Percentiles rank a stretch among this genome's conserved stretches.
Conservation (phyloP, 2,797 vertebrate genomes). For the Glyptemys insculpta region DNA sequence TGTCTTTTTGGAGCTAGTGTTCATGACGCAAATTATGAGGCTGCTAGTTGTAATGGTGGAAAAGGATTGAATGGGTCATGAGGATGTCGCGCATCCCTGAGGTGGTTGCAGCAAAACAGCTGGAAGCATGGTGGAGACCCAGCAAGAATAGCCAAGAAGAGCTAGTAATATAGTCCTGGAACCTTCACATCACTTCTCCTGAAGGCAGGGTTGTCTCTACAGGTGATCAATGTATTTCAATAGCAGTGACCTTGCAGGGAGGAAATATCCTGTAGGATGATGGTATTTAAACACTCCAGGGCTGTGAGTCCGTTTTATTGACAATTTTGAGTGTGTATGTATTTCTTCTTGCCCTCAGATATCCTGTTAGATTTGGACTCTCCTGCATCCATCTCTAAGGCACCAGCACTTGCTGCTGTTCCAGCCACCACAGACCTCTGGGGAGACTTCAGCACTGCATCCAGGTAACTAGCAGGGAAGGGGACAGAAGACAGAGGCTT, state of each 20-base stretch:
- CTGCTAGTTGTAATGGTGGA: not conserved
- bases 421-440: conserved; percentile 86
- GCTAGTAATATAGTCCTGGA: not conserved
- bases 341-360: conserved; percentile 73
- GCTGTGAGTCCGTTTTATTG: not conserved
- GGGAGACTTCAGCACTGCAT: conserved; percentile 92
- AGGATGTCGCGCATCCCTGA: fast-evolving
- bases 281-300: not conserved
- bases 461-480: conserved; percentile 82
- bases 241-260: not conserved
- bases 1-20: not conserved
- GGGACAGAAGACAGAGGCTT: not conserved
- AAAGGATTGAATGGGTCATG: not conserved
- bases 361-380: conserved; percentile 91
- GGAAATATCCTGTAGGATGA: not conserved
- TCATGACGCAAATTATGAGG: not conserved
- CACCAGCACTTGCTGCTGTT: conserved; percentile 73
- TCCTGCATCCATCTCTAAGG: conserved; percentile 84
- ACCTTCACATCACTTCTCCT: not conserved
- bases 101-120: not conserved
- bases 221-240: not conserved
- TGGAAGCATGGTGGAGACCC: not conserved
- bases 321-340: no score
- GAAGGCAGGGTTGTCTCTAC: not conserved
- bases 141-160: not conserved